Conservation (phyloP, 2,888 invertebrate genomes). For the Lasius platythorax region DNA sequence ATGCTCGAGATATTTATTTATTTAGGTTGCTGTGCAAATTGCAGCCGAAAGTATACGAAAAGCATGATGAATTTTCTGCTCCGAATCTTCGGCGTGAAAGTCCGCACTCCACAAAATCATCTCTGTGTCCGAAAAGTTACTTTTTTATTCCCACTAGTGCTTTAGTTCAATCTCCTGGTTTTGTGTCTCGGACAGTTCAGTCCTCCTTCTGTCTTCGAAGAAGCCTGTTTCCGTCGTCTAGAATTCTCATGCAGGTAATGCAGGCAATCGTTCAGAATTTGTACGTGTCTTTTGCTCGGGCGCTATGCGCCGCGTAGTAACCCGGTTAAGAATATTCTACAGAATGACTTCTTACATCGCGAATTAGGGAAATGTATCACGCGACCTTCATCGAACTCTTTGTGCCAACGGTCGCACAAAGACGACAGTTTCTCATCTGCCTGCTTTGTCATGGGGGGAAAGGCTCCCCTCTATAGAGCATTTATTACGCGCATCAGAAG, state of each 20-base stretch:
- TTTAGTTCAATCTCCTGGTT: not conserved
- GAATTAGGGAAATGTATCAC: conserved; percentile 63
- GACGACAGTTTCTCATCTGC: conserved; percentile 42
- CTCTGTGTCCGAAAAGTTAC: not conserved
- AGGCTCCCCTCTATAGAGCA: not conserved
- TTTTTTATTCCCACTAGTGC: conserved; percentile 2
- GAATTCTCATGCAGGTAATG: conserved; percentile 24
- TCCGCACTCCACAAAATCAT: not conserved
- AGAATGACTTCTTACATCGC: conserved; percentile 37
- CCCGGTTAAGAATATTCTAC: conserved; percentile 57
- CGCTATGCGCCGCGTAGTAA: conserved; percentile 36
- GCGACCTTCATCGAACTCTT: conserved; percentile 56
- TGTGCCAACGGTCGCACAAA: conserved; percentile 40
- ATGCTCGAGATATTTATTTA: not conserved
- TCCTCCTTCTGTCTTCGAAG: conserved; percentile 9
- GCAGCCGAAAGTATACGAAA: not conserved
- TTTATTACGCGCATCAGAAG: conserved; percentile 16
- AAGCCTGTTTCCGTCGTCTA: conserved; percentile 1
- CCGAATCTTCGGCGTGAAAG: conserved; percentile 16
- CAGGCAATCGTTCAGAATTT: conserved; percentile 18
- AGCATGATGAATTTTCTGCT: conserved; percentile 24
- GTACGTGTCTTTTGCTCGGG: conserved; percentile 31
- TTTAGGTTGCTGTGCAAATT: not conserved
- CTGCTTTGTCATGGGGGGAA: conserved; percentile 12
- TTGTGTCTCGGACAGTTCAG: not conserved